phyloP scores from a whole-genome alignment of 2,113 vertebrate species.

The Odontophorus gujanensis region DNA sequence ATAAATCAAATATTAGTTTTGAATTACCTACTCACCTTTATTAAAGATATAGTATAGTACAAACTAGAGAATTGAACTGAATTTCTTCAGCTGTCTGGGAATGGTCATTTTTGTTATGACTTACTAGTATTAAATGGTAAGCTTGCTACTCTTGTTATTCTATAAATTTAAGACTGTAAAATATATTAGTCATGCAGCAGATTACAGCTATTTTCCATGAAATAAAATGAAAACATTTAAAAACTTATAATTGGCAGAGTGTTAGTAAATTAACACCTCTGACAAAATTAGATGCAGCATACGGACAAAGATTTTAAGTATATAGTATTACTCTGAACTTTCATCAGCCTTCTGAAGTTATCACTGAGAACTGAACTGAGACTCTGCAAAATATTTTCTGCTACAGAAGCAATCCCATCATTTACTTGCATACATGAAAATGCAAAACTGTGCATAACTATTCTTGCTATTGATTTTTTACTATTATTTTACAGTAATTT shows the following conservation, averaged over 20 bases:
- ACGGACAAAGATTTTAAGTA: neutral
- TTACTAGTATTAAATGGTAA: neutral
- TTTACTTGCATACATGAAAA: neutral
- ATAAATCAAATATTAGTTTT: constrained; percentile 30
- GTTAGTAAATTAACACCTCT: neutral
- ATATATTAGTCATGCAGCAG: neutral
- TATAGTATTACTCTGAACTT: neutral
- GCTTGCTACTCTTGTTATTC: neutral
- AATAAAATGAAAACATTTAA: neutral
- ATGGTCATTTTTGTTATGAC: neutral
- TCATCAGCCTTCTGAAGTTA: neutral
- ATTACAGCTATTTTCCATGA: neutral
- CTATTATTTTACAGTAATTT: neutral
- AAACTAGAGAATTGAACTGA: neutral
- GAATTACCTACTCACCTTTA: neutral
- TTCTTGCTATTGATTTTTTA: no score
- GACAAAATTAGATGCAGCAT: neutral
- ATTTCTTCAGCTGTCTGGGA: neutral
- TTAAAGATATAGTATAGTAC: constrained; percentile 18
- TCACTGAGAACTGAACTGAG: neutral
- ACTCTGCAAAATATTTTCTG: neutral
- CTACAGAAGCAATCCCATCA: neutral
- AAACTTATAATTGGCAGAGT: neutral
- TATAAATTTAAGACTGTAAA: neutral
- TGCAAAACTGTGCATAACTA: neutral